phyloP scores from a whole-genome alignment of 2,888 invertebrate species.

The Rhingia rostrata region DNA sequence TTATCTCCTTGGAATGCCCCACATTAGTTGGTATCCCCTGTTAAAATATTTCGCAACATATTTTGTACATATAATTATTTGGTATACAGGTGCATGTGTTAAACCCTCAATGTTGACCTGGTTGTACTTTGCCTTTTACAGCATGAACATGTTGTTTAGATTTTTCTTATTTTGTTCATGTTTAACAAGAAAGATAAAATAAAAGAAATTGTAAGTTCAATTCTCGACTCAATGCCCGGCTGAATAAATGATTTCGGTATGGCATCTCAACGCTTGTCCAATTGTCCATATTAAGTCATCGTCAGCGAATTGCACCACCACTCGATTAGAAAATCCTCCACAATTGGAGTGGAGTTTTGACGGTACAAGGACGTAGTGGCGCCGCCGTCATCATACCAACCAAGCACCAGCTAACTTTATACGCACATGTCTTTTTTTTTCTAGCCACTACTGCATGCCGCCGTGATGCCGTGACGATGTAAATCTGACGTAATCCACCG shows the following conservation, averaged over 20 bases:
- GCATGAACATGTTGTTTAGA: conserved; percentile 46
- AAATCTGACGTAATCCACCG: conserved; percentile 64
- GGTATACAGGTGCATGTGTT: not conserved
- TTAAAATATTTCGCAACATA: not conserved
- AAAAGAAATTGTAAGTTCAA: conserved; percentile 58
- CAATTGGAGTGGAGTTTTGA: conserved; percentile 72
- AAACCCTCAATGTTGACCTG: conserved; percentile 49
- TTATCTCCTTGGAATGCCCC: not conserved
- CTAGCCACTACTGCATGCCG: conserved; percentile 1
- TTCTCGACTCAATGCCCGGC: conserved; percentile 53
- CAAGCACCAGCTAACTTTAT: conserved; percentile 31
- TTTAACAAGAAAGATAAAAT: not conserved
- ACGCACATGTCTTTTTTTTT: conserved; percentile 44
- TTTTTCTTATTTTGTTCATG: conserved; percentile 41
- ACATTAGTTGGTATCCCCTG: conserved; percentile 1
- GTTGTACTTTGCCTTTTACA: conserved; percentile 58
- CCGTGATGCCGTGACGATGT: conserved; percentile 40
- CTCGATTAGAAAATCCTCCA: conserved; percentile 73
- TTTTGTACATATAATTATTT: not conserved
- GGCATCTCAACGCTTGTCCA: conserved; percentile 66
- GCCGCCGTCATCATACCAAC: conserved; percentile 50
- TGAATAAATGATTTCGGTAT: conserved; percentile 66
- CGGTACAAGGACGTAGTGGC: conserved; percentile 73
- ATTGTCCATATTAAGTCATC: conserved; percentile 71
- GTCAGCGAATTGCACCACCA: conserved; percentile 68